Evolutionary conservation across 2,888 invertebrate species (phyloP).

Genomic region (Agonopterix arenella): DNA sequence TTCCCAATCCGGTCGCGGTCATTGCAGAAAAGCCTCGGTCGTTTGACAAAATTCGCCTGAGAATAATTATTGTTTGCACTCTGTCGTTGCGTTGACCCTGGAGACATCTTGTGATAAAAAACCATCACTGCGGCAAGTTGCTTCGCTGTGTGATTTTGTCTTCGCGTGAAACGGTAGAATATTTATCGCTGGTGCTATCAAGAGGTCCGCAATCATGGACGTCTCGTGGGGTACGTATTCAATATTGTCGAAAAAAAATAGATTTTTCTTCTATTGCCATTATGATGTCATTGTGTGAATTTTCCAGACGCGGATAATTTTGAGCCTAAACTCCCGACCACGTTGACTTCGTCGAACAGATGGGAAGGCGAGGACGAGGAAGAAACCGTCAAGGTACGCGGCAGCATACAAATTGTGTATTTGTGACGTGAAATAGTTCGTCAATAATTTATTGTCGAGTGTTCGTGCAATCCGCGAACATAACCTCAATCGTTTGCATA

Average conservation of each 20-base stretch:
- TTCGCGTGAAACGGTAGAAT: conserved; percentile 63
- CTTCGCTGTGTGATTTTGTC: conserved; percentile 56
- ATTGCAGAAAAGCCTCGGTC: conserved; percentile 66
- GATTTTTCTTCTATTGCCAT: conserved; percentile 21
- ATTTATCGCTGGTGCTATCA: conserved; percentile 51
- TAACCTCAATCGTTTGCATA: conserved; percentile 62
- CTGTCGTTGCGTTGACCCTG: conserved; percentile 71
- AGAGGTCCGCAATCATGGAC: conserved; percentile 75
- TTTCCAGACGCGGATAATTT: conserved; percentile 84
- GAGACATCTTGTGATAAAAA: conserved; percentile 75
- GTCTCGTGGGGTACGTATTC: conserved; percentile 82
- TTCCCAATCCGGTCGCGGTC: conserved; percentile 62
- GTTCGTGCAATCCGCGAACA: conserved; percentile 21
- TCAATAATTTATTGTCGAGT: neutral
- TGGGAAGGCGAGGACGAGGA: conserved; percentile 95
- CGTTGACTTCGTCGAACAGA: conserved; percentile 79
- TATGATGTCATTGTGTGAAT: conserved; percentile 38
- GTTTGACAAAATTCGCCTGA: conserved; percentile 72
- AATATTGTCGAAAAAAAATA: conserved; percentile 14
- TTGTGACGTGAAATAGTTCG: conserved; percentile 4
- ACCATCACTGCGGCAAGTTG: conserved; percentile 54
- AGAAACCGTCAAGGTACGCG: conserved; percentile 86
- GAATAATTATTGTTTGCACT: conserved; percentile 52
- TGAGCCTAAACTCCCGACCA: conserved; percentile 80
- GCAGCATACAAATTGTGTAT: conserved; percentile 45